These are phyloP conservation scores for Myotis lucifugus DNA, from an alignment of 2,113 vertebrate species.

Conservation along the genomic window DNA sequence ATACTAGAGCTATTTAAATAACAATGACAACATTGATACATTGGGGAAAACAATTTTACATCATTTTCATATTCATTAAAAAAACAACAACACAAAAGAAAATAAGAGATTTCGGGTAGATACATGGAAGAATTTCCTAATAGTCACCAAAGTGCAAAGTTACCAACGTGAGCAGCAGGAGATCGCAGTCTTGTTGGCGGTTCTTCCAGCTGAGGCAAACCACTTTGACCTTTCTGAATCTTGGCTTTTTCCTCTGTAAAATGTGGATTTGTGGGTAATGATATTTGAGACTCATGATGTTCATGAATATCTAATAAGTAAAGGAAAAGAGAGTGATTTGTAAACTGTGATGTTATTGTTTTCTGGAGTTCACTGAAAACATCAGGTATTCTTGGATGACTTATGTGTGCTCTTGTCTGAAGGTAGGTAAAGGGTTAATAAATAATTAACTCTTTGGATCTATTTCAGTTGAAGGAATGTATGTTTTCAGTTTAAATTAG, in stretches of 20 bases:
- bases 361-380: constrained; percentile 33
- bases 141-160: neutral
- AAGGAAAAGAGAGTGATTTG: constrained; percentile 46
- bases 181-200: neutral
- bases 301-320: constrained; percentile 32
- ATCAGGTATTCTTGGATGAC: neutral
- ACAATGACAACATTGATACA: neutral
- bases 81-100: neutral
- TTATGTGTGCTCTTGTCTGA: neutral
- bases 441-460: neutral
- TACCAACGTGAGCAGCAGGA: neutral
- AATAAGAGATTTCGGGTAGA: constrained; percentile 14
- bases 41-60: neutral
- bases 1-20: neutral
- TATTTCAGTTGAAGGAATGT: neutral
- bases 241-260: constrained; percentile 19
- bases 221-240: neutral
- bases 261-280: constrained; percentile 20
- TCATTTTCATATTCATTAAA: neutral
- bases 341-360: constrained; percentile 47
- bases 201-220: neutral
- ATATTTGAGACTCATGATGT: neutral
- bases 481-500: constrained; percentile 16
- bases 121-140: neutral
- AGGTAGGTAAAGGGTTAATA: neutral